These are phyloP conservation scores for Amblyjoppa proteus DNA, from an alignment of 2,888 invertebrate species.

Conservation along the genomic window DNA sequence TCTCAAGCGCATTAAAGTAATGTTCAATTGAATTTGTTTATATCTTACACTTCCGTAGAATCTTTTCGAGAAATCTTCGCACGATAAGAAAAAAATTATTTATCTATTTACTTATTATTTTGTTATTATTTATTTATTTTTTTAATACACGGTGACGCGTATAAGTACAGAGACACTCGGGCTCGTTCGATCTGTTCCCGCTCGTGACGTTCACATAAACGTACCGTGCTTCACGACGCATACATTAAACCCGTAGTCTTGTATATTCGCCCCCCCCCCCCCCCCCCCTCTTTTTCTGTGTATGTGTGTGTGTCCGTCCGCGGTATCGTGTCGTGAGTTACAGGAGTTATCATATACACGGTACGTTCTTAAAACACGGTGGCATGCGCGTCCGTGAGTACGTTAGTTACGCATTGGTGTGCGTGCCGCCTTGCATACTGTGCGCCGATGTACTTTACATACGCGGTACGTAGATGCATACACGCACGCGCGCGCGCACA, in stretches of 20 bases:
- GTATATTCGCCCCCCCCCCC: slow-evolving; percentile 22
- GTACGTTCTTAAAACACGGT: slow-evolving; percentile 52
- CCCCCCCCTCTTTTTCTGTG: background rate
- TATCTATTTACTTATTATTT: background rate
- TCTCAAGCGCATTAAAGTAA: background rate
- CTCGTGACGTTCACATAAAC: slow-evolving; percentile 58
- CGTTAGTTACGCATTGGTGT: slow-evolving; percentile 30
- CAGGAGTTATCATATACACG: slow-evolving; percentile 60
- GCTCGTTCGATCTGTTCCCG: slow-evolving; percentile 5
- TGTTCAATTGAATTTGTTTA: slow-evolving; percentile 35
- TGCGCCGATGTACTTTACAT: slow-evolving; percentile 27
- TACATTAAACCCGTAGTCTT: slow-evolving; percentile 44
- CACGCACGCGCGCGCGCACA: background rate
- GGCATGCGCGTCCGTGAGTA: slow-evolving; percentile 45
- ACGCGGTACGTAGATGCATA: background rate
- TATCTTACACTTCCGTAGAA: slow-evolving; percentile 5
- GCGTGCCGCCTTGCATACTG: background rate
- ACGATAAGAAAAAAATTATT: background rate
- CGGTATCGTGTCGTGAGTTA: slow-evolving; percentile 51
- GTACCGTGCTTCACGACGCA: slow-evolving; percentile 57
- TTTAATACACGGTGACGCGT: slow-evolving; percentile 17
- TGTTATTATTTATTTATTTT: background rate
- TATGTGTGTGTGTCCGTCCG: slow-evolving; percentile 4
- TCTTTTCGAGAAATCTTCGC: background rate
- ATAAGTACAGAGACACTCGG: background rate